Base-by-base conservation (phyloP, 2,113 vertebrate species). In the Coracopsis vasa region DNA sequence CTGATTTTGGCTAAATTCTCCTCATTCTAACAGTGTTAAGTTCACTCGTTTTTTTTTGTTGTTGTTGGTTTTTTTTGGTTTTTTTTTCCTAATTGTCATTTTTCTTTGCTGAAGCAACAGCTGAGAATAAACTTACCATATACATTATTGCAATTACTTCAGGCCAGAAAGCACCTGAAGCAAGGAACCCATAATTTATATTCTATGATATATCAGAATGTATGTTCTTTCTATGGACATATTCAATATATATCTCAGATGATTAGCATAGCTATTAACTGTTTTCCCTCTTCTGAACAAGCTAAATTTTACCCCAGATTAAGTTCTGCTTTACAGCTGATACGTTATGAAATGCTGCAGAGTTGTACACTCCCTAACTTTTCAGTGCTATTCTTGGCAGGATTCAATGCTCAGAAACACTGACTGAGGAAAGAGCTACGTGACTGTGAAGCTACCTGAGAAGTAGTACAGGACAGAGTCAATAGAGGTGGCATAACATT, bases 1-100 rank as follows among this genome's bases (percentile, higher is more conserved):
- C 7, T 77, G 16, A 86, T 66, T 91, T 93, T 78, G 29, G 31
- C 23, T 74, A 73, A 65, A 84, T 84, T 85, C 50, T 92, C 9
- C 11, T 74, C 16, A 21, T 87, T 74, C 33, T 66, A 78, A 10
- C 16, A 48, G 21, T 44, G 13, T 48, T 66, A 69, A 70, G 7
- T 56, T 35, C 41, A 83, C 11, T 60, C 14, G 14, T 6, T 11
- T 29, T 3, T 42, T 19, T 65, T 31, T 3, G 6, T 10, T 15
- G 19, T 33, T 13, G 25, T 5, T 17, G 4, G 31, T 1, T 16
- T 53, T n/a, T 13, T 16, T 47, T n/a, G n/a, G n/a, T n/a, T 3
- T 8, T 10, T 16, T 21, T 48, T 24, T 8, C n/a, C n/a, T 7
- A 61, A 86, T 71, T 62, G 67, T 8, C 2, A 24, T 72, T 75